Conservation (phyloP, 2,113 vertebrate species). For the Corythornis madagascariensis region DNA sequence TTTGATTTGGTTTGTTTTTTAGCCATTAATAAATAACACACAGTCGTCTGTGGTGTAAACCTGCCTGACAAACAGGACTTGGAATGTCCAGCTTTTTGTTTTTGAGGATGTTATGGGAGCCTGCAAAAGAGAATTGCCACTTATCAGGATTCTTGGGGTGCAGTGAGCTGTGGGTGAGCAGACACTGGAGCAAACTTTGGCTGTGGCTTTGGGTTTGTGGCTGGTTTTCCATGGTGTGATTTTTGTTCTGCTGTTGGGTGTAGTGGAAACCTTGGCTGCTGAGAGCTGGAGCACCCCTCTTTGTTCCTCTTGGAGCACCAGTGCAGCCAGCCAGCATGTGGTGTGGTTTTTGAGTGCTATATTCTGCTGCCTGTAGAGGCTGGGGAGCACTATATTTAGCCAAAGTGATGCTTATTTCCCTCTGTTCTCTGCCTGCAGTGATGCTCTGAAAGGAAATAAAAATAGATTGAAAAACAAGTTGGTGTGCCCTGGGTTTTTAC, state of each 20-base stretch:
- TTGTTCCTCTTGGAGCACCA: conserved; percentile 56
- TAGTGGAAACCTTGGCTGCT: conserved; percentile 18
- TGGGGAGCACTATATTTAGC: conserved; percentile 14
- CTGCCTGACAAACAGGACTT: not conserved
- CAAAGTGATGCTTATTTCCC: conserved; percentile 68
- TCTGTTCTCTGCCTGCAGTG: conserved; percentile 51
- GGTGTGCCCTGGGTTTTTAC: conserved; percentile 60
- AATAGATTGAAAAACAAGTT: conserved; percentile 79
- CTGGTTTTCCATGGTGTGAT: conserved; percentile 16
- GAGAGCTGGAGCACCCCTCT: conserved; percentile 26
- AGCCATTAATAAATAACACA: not conserved
- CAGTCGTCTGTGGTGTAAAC: not conserved
- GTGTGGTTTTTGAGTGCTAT: not conserved
- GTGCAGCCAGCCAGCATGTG: not conserved
- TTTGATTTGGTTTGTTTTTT: not conserved
- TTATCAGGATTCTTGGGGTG: not conserved
- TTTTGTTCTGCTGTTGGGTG: conserved; percentile 16
- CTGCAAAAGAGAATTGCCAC: not conserved
- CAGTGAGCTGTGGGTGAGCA: not conserved
- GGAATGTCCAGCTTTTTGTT: not conserved
- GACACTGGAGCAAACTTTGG: conserved; percentile 1
- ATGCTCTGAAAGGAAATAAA: conserved; percentile 74
- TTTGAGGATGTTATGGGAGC: not conserved
- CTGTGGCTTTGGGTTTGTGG: conserved; percentile 43
- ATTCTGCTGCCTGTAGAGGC: conserved; percentile 52